Base-by-base conservation (phyloP, 2,113 vertebrate species). In the Calidris pygmaea region DNA sequence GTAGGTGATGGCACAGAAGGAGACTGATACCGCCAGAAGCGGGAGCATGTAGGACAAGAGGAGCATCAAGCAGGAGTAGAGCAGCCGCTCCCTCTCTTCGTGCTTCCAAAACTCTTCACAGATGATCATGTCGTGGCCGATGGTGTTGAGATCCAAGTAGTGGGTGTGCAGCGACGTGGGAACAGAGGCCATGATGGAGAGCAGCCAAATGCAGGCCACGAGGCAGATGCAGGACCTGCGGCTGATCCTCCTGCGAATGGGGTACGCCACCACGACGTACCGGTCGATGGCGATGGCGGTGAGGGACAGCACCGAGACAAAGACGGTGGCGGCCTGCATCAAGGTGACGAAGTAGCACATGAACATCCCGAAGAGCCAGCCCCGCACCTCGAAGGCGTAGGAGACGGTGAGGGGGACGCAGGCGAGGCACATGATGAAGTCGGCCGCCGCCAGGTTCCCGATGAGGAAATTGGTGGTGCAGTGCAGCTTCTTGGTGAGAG, bases 391-490 rank as follows among this genome's bases (percentile, higher is more conserved):
- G 10, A 99, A 99, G 62, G 98, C 98, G 1, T 99, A 99, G 82
- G 98, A 98, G 3, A 96, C 98, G 0, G 99, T 99, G 92, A 99
- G 80, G 9, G 99, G 99, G 30, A 99, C 98, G 0, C 99, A 99
- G 96, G 98, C 98, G 35, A 99, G 83, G 93, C 98, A 99, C 98
- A 99, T 99, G 83, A 98, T 50, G 87, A 99, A 97, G 95, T 99
- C 99, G 0, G 98, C 98, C 1, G 95, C 96, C 0, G 99, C 99
- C 95, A 99, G 87, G 97, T 99, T 99, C 22, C 98, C 98, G 12
- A 99, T 99, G 29, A 99, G 98, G 93, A 99, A 98, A 59, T 99
- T 99, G 16, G 98, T 99, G 60, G 99, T 99, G 97, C 97, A 98
- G 97, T 99, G 98, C 86, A 98, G 98, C 91, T 98, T 99, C 97